Evolutionary conservation across 2,113 vertebrate species (phyloP), one percentile per base, ranked within the genome.

Genomic region (Tursiops truncatus): DNA sequence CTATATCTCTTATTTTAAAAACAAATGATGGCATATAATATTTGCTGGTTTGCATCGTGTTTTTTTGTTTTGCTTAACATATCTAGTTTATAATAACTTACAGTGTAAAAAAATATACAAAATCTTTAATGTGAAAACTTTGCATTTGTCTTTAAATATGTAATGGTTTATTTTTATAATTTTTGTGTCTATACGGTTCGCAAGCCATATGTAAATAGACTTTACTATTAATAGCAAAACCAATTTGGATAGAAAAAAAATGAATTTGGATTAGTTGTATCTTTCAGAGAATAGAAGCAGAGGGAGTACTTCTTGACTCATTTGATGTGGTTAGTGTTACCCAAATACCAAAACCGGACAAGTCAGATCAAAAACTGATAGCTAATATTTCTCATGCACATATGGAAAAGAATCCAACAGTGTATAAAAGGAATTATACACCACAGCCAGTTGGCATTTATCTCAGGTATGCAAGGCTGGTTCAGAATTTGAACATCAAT

Each of bases 131-230:
- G 26, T 89, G 41, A 25, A 96, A 83, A 92, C 41, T 91, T 93
- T 89, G 50, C 77, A 89, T 95, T 89, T 96, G 71, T 77, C 63
- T 80, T 95, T 96, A 94, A 94, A 94, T 93, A 94, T 67, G 77
- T 84, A 58, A 44, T 96, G 56, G 80, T 94, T 97, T 97, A 97
- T 97, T 97, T 97, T 96, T 96, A n/a, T 96, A 97, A 91, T 83
- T 96, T 96, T 93, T 94, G 44, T 96, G 90, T 89, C 62, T 82
- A 80, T 71, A 68, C 86, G 88, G 33, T 89, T 89, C 89, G 79
- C n/a, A 71, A 89, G 38, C 70, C 83, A n/a, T 65, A 44, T 97
- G 67, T 95, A 28, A 89, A 20, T 6, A 93, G 81, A 91, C 79
- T 87, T 94, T 89, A 82, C 41, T 94, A n/a, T 50, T 88, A 96